Evolutionary conservation across 2,888 invertebrate genomes (phyloP).

Genomic region (Seladonia tumulorum): DNA sequence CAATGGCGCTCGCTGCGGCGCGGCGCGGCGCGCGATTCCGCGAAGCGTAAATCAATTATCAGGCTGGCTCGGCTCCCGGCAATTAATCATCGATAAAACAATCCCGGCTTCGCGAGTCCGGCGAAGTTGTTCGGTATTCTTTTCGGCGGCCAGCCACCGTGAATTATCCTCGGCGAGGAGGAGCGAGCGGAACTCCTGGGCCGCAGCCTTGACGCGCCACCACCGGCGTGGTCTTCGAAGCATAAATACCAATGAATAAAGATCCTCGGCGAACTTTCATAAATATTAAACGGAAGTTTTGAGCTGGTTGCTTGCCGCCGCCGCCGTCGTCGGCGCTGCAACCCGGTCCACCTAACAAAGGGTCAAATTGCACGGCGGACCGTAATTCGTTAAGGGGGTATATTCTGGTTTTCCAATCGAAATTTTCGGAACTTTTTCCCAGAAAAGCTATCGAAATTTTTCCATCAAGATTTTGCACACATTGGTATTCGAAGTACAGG

Average conservation of each 20-base stretch:
- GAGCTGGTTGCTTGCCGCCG: slow-evolving; percentile 3
- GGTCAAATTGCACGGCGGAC: slow-evolving; percentile 39
- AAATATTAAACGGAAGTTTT: slow-evolving; percentile 53
- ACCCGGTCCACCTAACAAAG: slow-evolving; percentile 26
- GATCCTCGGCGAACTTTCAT: slow-evolving; percentile 39
- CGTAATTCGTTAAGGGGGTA: slow-evolving; percentile 16
- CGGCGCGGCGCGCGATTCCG: background rate
- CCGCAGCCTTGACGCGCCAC: slow-evolving; percentile 11
- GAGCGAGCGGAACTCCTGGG: slow-evolving; percentile 13
- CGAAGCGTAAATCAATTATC: slow-evolving; percentile 10
- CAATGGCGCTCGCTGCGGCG: background rate
- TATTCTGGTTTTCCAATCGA: background rate
- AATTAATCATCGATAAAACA: slow-evolving; percentile 35
- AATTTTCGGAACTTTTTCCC: background rate
- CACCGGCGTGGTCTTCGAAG: slow-evolving; percentile 8
- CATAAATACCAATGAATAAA: slow-evolving; percentile 53
- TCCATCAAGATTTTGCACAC: background rate
- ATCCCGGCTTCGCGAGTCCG: background rate
- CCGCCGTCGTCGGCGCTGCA: background rate
- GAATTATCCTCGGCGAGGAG: slow-evolving; percentile 27
- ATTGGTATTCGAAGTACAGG: background rate
- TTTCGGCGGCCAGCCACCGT: slow-evolving; percentile 15
- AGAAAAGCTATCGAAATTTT: background rate
- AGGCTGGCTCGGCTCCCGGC: slow-evolving; percentile 49
- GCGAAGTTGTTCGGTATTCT: slow-evolving; percentile 2